These are phyloP conservation scores for Nymphalis io DNA, from an alignment of 1,140 invertebrate genomes.

Conservation along the genomic window DNA sequence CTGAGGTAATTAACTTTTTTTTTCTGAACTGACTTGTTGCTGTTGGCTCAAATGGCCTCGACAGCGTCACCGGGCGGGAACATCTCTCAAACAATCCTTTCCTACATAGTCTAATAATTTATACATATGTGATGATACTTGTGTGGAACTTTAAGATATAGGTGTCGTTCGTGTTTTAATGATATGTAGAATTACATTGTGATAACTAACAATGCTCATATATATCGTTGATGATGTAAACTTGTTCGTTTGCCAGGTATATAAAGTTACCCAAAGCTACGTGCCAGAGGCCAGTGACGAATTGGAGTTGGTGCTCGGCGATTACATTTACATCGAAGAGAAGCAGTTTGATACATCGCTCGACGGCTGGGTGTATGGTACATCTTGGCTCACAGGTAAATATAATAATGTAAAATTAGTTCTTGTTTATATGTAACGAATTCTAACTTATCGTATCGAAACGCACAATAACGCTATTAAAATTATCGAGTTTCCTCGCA, in stretches of 20 bases:
- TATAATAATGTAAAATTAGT: background rate
- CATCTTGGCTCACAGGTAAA: constrained; percentile 89
- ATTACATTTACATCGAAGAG: constrained; percentile 91
- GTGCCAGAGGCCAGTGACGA: constrained; percentile 90
- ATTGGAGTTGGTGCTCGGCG: constrained; percentile 90
- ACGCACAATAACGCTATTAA: too few relatives aligned
- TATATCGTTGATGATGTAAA: constrained; percentile 13
- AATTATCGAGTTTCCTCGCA: too few relatives aligned
- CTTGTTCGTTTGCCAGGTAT: constrained; percentile 81
- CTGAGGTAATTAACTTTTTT: too few relatives aligned
- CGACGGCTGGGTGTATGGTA: constrained; percentile 93
- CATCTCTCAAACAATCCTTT: too few relatives aligned
- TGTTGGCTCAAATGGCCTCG: too few relatives aligned
- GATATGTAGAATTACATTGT: background rate
- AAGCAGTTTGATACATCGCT: constrained; percentile 86
- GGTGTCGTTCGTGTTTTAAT: too few relatives aligned
- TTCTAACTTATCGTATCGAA: background rate
- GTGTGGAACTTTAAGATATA: too few relatives aligned
- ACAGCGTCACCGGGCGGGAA: too few relatives aligned
- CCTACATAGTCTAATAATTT: too few relatives aligned
- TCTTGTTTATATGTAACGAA: background rate
- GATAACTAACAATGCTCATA: background rate
- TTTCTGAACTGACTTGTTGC: too few relatives aligned
- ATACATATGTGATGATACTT: too few relatives aligned
- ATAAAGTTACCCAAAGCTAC: constrained; percentile 91